These are phyloP conservation scores for Linepithema humile DNA, from an alignment of 1,140 invertebrate genomes.

Conservation along the genomic window DNA sequence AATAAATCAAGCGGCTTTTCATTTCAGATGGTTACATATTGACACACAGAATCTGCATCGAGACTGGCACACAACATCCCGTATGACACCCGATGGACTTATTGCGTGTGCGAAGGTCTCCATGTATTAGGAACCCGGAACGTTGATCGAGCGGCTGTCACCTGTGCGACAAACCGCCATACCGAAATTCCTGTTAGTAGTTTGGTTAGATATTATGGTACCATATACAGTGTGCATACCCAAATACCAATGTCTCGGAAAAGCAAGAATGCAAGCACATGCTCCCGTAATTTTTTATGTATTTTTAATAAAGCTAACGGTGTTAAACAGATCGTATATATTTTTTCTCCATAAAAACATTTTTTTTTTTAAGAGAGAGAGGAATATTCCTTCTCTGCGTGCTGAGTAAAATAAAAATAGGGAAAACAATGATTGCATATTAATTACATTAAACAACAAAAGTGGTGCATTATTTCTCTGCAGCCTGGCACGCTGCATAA, in stretches of 20 bases:
- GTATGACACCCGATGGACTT: slow-evolving; percentile 54
- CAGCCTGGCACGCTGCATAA: too few relatives aligned
- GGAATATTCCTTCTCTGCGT: too few relatives aligned
- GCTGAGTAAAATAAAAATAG: too few relatives aligned
- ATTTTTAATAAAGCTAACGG: not conserved
- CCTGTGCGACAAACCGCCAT: slow-evolving; percentile 56
- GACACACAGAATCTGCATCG: slow-evolving; percentile 13
- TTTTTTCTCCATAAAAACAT: not conserved
- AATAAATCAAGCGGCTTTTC: slow-evolving; percentile 37
- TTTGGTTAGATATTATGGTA: slow-evolving; percentile 1
- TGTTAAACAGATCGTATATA: not conserved
- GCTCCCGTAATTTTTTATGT: not conserved
- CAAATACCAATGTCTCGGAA: not conserved
- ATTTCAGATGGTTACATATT: slow-evolving; percentile 38
- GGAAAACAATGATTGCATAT: too few relatives aligned
- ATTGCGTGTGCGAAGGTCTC: slow-evolving; percentile 50
- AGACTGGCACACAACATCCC: not conserved
- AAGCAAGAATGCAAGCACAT: not conserved
- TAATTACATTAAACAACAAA: too few relatives aligned
- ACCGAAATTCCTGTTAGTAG: slow-evolving; percentile 55
- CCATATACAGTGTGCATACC: not conserved
- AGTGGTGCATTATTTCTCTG: too few relatives aligned
- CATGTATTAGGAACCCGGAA: not conserved
- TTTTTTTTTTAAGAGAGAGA: not conserved
- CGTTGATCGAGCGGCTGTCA: slow-evolving; percentile 60